phyloP scores from a whole-genome alignment of 2,797 vertebrate species.

The Sebastes alutus region DNA sequence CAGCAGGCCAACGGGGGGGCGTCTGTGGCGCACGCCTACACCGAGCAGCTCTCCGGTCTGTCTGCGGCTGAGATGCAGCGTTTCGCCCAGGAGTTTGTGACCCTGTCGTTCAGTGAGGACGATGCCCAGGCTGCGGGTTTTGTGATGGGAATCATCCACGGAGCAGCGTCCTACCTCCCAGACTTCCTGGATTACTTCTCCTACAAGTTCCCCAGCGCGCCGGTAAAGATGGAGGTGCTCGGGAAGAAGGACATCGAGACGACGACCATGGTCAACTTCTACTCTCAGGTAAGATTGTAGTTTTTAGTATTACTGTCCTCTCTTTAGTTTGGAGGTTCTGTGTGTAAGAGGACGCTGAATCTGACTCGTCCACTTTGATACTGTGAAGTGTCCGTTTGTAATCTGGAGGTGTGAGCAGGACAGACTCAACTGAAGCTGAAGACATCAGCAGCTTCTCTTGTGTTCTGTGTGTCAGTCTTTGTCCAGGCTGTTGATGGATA shows the following conservation, averaged over 20 bases:
- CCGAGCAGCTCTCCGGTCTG: conserved; percentile 89
- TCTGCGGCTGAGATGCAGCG: conserved; percentile 90
- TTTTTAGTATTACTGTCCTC: neutral
- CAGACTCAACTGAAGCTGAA: conserved; percentile 22
- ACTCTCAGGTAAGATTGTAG: conserved; percentile 90
- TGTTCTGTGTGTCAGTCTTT: neutral
- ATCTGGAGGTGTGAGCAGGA: conserved; percentile 23
- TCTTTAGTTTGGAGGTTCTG: neutral
- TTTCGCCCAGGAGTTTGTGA: conserved; percentile 94
- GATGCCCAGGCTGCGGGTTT: conserved; percentile 88
- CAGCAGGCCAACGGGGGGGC: conserved; percentile 98
- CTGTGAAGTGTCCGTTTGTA: conserved; percentile 11
- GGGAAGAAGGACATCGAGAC: conserved; percentile 99
- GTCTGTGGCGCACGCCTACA: conserved; percentile 94
- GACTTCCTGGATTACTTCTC: conserved; percentile 99
- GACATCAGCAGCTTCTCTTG: neutral
- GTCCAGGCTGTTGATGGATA: neutral
- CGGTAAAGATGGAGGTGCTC: conserved; percentile 99
- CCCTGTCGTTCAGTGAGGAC: conserved; percentile 93
- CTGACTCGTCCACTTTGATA: neutral
- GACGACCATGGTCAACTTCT: conserved; percentile 97
- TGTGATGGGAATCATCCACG: conserved; percentile 98
- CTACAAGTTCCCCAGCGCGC: conserved; percentile 95
- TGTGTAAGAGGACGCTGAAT: neutral
- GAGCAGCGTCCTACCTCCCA: conserved; percentile 97